phyloP scores from a whole-genome alignment of 2,888 invertebrate species.

The Polymixis flavicincta region DNA sequence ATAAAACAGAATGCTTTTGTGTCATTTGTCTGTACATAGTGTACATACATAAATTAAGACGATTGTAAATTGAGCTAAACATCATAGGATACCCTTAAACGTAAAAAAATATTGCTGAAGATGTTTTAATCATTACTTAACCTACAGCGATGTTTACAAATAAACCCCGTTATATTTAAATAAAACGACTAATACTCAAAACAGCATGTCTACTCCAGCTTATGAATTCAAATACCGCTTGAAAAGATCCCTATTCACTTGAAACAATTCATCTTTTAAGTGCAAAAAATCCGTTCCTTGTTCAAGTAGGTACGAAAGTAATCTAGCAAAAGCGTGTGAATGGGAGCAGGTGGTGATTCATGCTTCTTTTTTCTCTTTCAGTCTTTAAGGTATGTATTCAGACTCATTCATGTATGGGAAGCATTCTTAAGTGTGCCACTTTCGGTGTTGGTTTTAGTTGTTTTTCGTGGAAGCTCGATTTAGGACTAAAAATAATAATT shows the following conservation, averaged over 20 bases:
- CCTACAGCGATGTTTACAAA: neutral
- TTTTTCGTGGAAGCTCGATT: constrained; percentile 2
- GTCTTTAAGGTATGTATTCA: constrained; percentile 54
- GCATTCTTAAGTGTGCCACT: constrained; percentile 37
- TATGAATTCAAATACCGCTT: constrained; percentile 51
- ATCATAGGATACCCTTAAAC: neutral
- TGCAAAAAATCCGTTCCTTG: constrained; percentile 78
- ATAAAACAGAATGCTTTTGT: no score
- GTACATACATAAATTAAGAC: neutral
- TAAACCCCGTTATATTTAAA: neutral
- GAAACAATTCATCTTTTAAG: constrained; percentile 77
- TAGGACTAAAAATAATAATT: neutral
- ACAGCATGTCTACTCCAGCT: constrained; percentile 22
- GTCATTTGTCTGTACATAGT: no score
- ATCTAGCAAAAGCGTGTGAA: constrained; percentile 83
- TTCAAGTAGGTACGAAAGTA: constrained; percentile 75
- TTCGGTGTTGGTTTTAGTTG: constrained; percentile 11
- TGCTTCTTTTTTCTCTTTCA: constrained; percentile 62
- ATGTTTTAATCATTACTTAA: no score
- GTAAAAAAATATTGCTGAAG: no score
- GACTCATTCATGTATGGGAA: constrained; percentile 44
- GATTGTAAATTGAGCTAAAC: neutral
- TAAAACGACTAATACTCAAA: neutral
- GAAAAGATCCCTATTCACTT: constrained; percentile 59
- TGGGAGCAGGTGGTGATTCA: constrained; percentile 78